A percentile compares a stretch with the other conserved stretches of the same genome.
These are phyloP conservation scores for Climacteris rufus DNA, from an alignment of 2,113 vertebrate genomes.

Conservation along the genomic window DNA sequence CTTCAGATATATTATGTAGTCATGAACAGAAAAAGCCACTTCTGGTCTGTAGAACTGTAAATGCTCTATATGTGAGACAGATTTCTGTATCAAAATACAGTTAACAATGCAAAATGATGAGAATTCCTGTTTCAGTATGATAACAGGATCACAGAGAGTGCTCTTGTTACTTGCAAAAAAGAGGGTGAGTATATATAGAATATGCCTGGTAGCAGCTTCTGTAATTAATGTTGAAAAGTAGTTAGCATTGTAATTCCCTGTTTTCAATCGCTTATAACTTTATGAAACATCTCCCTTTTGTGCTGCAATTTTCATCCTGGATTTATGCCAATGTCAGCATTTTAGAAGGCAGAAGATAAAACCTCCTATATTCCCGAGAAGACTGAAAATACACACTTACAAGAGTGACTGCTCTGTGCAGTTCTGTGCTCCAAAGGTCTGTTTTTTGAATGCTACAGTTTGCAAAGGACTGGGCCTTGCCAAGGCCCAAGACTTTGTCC, in stretches of 20 bases:
- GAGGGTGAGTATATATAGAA: slow-evolving; percentile 12
- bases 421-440: background rate
- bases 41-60: background rate
- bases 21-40: background rate
- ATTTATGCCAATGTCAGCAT: background rate
- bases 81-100: background rate
- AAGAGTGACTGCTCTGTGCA: background rate
- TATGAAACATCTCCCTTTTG: background rate
- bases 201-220: background rate
- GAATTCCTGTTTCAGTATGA: slow-evolving; percentile 25
- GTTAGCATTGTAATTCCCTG: slow-evolving; percentile 14
- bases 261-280: slow-evolving; percentile 2
- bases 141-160: slow-evolving; percentile 32
- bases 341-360: background rate
- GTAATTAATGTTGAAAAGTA: slow-evolving; percentile 4
- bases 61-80: background rate
- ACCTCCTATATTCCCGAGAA: background rate
- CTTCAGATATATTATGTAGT: background rate
- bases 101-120: background rate
- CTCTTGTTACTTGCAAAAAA: background rate
- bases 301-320: background rate
- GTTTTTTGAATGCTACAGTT: background rate
- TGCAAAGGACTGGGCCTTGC: background rate
- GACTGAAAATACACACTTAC: background rate
- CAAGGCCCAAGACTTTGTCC: background rate